These are phyloP conservation scores for Sebastes steindachneri DNA, from an alignment of 2,797 vertebrate genomes.

Conservation along the genomic window DNA sequence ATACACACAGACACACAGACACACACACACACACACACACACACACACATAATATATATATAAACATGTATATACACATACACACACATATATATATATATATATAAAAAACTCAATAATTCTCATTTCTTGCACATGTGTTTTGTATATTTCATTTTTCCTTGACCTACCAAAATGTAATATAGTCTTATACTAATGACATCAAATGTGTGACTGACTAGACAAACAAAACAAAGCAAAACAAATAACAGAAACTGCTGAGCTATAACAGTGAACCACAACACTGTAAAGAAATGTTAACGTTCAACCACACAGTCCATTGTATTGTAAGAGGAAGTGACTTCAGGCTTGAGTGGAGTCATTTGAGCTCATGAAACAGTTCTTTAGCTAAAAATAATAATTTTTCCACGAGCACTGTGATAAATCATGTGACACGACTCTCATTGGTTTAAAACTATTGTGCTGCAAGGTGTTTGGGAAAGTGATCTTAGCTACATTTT, in stretches of 20 bases:
- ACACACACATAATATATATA: too few species aligned
- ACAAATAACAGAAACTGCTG: conserved; percentile 31
- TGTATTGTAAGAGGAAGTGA: conserved; percentile 36
- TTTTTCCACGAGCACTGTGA: conserved; percentile 64
- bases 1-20: too few species aligned
- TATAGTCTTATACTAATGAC: not conserved
- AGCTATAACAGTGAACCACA: conserved; percentile 23
- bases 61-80: too few species aligned
- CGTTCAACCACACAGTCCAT: conserved; percentile 26
- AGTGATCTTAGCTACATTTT: conserved; percentile 86
- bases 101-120: not conserved
- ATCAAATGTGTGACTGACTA: conserved; percentile 32
- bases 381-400: conserved; percentile 60
- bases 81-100: not conserved
- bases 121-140: not conserved
- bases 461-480: conserved; percentile 80
- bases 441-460: conserved; percentile 81
- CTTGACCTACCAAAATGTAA: not conserved
- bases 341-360: conserved; percentile 46
- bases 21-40: too few species aligned
- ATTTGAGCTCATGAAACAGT: conserved; percentile 53
- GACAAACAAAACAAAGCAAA: conserved; percentile 10
- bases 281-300: conserved; percentile 24
- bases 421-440: conserved; percentile 76
- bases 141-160: not conserved